These are phyloP conservation scores for Cyclopterus lumpus DNA, from an alignment of 2,797 vertebrate genomes.

Conservation along the genomic window DNA sequence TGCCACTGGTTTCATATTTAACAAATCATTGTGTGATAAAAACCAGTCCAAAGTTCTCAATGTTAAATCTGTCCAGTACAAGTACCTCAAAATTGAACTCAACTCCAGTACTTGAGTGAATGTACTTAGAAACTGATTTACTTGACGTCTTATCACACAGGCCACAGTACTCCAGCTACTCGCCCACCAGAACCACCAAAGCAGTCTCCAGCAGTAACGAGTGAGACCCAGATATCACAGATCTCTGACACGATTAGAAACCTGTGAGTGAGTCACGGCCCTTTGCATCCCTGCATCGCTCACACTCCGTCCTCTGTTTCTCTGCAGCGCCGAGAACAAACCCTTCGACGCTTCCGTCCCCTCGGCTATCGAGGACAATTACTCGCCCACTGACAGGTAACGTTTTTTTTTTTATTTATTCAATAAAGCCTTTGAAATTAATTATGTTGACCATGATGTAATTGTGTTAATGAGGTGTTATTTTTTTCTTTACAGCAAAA, in stretches of 20 bases:
- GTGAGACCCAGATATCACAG: conserved; percentile 36
- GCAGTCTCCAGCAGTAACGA: conserved; percentile 49
- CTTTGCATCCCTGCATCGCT: neutral
- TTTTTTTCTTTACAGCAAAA: conserved; percentile 48
- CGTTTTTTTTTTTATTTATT: conserved; percentile 10
- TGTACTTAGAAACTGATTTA: neutral
- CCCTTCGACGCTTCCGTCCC: conserved; percentile 46
- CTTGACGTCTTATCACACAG: conserved; percentile 63
- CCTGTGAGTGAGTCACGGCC: fast-evolving
- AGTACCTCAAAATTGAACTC: neutral
- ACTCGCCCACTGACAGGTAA: conserved; percentile 53
- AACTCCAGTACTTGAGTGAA: neutral
- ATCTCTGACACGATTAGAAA: neutral
- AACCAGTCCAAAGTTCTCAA: neutral
- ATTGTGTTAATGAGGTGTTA: neutral
- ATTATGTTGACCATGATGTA: neutral
- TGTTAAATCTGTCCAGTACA: neutral
- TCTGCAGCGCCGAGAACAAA: conserved; percentile 54
- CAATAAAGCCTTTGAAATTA: neutral
- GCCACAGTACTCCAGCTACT: conserved; percentile 41
- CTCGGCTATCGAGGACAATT: conserved; percentile 1
- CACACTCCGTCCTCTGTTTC: neutral
- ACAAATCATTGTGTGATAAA: neutral
- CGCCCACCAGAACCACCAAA: conserved; percentile 72
- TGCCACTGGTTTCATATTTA: neutral